Conservation (phyloP, 2,797 vertebrate species). For the Syndactyla subalaris region DNA sequence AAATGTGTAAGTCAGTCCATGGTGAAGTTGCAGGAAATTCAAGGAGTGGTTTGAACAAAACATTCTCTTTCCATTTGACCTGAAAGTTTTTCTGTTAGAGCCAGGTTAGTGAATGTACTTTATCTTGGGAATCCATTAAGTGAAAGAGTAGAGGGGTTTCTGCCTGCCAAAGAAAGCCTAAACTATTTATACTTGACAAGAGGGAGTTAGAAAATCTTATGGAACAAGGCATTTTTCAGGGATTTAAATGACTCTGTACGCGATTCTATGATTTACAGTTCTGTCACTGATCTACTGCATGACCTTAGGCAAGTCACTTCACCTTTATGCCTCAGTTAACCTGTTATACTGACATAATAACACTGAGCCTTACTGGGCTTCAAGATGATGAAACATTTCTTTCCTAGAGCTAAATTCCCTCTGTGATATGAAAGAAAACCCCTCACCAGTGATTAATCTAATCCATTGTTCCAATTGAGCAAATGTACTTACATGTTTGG, state of each 20-base stretch:
- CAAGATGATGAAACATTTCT: slow-evolving; percentile 29
- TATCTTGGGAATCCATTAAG: slow-evolving; percentile 7
- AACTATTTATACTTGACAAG: slow-evolving; percentile 18
- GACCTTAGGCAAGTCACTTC: slow-evolving; percentile 55
- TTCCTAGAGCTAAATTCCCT: slow-evolving; percentile 3
- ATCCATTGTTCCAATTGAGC: not conserved
- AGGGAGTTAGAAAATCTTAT: not conserved
- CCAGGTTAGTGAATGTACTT: not conserved
- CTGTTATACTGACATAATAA: slow-evolving; percentile 8
- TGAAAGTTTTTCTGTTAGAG: slow-evolving; percentile 1
- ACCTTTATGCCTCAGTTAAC: slow-evolving; percentile 38
- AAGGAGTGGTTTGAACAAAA: not conserved
- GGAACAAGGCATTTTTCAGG: slow-evolving; percentile 27
- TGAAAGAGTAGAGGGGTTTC: not conserved
- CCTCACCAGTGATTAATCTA: not conserved
- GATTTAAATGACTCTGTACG: slow-evolving; percentile 3
- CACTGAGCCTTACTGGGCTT: slow-evolving; percentile 14
- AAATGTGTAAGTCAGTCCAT: not conserved
- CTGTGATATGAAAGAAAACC: not conserved
- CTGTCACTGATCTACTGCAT: slow-evolving; percentile 9
- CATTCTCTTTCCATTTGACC: not conserved
- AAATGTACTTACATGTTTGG: not conserved
- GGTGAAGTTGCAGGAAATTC: not conserved
- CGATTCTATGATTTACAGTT: not conserved
- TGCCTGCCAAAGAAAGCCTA: not conserved